A percentile compares a stretch with the other conserved stretches of the same genome.
These are phyloP conservation scores for Melanotaenia trifasciata DNA, from an alignment of 2,797 vertebrate species.

Conservation along the genomic window DNA sequence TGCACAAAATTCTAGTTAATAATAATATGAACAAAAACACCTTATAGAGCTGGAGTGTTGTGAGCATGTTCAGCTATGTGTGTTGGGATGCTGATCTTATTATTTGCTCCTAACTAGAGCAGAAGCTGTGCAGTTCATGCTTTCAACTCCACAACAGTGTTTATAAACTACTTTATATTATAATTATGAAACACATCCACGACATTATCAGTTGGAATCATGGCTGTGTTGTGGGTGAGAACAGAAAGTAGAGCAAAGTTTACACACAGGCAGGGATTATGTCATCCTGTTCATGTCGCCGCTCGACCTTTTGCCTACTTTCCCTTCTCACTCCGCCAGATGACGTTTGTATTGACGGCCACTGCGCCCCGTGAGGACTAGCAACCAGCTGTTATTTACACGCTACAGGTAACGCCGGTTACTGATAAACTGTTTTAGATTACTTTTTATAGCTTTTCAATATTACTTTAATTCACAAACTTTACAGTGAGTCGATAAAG, in stretches of 20 bases:
- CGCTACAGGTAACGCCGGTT: conserved; percentile 29
- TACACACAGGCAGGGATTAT: conserved; percentile 16
- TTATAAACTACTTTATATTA: background rate
- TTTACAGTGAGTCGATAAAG: background rate
- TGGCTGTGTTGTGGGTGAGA: background rate
- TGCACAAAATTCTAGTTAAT: background rate
- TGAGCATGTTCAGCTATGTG: background rate
- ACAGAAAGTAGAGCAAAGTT: conserved; percentile 22
- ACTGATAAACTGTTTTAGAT: background rate
- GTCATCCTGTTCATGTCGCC: conserved; percentile 15
- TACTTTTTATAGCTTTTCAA: background rate
- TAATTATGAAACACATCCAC: background rate
- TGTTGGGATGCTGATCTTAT: background rate
- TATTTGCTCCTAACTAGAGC: background rate
- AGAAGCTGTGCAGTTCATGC: background rate
- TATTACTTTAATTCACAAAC: conserved; percentile 5
- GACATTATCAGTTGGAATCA: background rate
- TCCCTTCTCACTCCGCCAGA: conserved; percentile 14
- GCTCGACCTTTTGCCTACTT: conserved; percentile 71
- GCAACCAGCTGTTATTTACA: background rate
- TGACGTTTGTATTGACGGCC: conserved; percentile 32
- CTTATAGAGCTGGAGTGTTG: background rate
- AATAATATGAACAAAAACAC: background rate
- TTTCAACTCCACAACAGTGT: background rate
- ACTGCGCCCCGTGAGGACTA: background rate